Percentiles rank a stretch among this genome's conserved stretches.
Evolutionary conservation across 2,888 invertebrate species (phyloP).

Genomic region (Amphipoea oculea): DNA sequence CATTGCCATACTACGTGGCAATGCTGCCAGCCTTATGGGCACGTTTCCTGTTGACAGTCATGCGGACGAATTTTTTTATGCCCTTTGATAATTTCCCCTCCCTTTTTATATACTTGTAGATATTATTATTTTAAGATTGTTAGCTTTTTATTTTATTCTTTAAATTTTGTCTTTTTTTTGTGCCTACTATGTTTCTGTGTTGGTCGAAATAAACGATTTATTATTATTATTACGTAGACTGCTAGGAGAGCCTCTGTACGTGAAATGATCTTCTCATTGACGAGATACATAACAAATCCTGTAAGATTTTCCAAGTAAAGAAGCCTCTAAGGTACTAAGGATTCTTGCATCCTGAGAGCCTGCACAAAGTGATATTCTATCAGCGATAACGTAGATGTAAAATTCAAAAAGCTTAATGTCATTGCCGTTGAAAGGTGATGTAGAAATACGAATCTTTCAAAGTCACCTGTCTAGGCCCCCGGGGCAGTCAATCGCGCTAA

Average conservation of each 20-base stretch:
- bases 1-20: no score
- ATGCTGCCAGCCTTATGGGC: no score
- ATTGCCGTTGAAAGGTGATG: neutral
- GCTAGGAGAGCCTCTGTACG: neutral
- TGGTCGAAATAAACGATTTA: no score
- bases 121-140: no score
- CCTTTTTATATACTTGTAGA: no score
- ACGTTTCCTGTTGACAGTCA: no score
- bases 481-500: neutral
- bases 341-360: neutral
- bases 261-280: neutral
- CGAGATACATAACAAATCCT: neutral
- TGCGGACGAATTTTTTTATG: no score
- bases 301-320: neutral
- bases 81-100: no score
- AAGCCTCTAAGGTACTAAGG: neutral
- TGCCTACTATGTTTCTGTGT: no score
- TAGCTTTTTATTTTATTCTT: no score
- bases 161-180: no score
- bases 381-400: neutral
- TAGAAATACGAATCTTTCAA: neutral
- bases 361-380: neutral
- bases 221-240: neutral
- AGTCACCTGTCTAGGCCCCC: neutral
- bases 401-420: neutral